A percentile compares a stretch with the other conserved stretches of the same genome.
These are phyloP conservation scores for Scalopus aquaticus DNA, from an alignment of 2,113 vertebrate genomes.

Conservation along the genomic window DNA sequence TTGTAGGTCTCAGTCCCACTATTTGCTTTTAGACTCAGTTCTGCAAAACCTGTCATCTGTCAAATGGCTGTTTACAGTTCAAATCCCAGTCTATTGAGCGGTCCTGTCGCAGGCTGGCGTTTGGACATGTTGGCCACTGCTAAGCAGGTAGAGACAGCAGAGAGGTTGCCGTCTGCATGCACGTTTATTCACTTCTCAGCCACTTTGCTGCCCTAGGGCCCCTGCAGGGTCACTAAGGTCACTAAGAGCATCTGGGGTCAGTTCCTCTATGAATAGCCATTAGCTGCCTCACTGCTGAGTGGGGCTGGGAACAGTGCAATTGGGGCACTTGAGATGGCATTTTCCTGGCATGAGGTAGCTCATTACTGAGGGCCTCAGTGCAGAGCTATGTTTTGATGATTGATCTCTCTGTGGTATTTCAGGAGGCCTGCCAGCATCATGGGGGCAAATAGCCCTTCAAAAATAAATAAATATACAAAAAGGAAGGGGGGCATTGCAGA, in stretches of 20 bases:
- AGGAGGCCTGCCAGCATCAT: not conserved
- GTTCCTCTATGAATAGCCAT: slow-evolving; percentile 62
- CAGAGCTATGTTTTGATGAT: slow-evolving; percentile 23
- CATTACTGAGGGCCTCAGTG: slow-evolving; percentile 59
- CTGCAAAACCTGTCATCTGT: slow-evolving; percentile 63
- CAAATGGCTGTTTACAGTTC: slow-evolving; percentile 64
- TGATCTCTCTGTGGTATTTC: slow-evolving; percentile 50
- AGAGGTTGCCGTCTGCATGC: not conserved
- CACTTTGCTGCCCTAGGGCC: not conserved
- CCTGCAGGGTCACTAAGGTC: slow-evolving; percentile 48
- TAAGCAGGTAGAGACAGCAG: slow-evolving; percentile 26
- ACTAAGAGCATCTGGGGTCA: slow-evolving; percentile 50
- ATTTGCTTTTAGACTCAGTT: slow-evolving; percentile 54
- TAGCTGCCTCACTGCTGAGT: slow-evolving; percentile 41
- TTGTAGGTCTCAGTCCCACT: slow-evolving; percentile 15
- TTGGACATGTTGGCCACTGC: accelerated
- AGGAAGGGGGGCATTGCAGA: not conserved
- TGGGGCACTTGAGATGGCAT: slow-evolving; percentile 32
- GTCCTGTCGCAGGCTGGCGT: not conserved
- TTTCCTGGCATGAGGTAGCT: slow-evolving; percentile 69
- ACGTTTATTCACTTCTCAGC: slow-evolving; percentile 38
- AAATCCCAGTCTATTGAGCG: not conserved
- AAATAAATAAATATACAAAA: not conserved
- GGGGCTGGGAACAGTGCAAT: not conserved
- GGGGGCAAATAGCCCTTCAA: not conserved